A percentile compares a stretch with the other conserved stretches of the same genome.
phyloP scores from a whole-genome alignment of 64 coral and sea anemone genomes.

The Exaiptasia diaphana region DNA sequence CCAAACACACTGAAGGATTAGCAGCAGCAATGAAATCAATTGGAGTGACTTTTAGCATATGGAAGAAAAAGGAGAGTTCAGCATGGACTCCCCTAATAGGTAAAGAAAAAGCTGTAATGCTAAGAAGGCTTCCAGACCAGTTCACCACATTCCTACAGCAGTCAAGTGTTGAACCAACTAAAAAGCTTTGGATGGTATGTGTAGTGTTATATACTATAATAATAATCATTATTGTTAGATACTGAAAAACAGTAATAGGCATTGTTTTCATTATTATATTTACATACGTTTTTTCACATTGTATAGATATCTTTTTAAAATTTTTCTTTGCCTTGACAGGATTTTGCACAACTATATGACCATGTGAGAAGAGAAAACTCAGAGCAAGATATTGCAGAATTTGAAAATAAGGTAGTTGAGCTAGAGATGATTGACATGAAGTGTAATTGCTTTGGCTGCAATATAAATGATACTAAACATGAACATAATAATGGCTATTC shows the following conservation, averaged over 20 bases:
- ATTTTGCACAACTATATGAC: background rate
- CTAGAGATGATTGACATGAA: background rate
- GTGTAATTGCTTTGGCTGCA: background rate
- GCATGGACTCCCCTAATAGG: conserved; percentile 34
- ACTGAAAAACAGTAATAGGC: background rate
- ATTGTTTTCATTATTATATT: background rate
- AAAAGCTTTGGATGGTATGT: conserved; percentile 27
- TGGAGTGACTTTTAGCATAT: conserved; percentile 5
- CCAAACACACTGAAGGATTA: background rate
- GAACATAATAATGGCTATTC: background rate
- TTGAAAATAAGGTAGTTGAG: background rate
- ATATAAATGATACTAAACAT: background rate
- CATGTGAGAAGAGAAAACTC: background rate
- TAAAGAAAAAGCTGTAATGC: conserved; percentile 4
- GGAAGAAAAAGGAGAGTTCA: conserved; percentile 2
- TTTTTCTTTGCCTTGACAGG: no score
- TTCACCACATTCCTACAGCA: background rate
- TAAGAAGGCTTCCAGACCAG: conserved; percentile 36
- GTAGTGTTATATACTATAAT: background rate
- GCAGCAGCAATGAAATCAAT: background rate
- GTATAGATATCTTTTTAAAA: background rate
- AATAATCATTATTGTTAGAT: background rate
- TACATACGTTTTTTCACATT: no score
- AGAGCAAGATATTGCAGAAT: background rate
- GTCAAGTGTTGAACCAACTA: background rate